These are phyloP conservation scores for Heterotilapia buettikoferi DNA, from an alignment of 2,113 vertebrate species.

Conservation along the genomic window DNA sequence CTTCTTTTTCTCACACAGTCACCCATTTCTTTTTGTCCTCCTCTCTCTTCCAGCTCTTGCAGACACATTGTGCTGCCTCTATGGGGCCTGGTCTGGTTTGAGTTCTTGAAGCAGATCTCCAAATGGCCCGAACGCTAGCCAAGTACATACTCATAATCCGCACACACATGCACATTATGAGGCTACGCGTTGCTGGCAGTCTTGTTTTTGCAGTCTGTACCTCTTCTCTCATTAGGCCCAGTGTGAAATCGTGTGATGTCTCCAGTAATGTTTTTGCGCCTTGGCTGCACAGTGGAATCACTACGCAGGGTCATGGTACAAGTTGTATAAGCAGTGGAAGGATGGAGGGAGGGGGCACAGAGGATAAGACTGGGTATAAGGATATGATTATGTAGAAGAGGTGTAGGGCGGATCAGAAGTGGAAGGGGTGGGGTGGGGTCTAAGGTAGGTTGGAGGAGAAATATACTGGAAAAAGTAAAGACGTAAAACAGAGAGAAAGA, in stretches of 20 bases:
- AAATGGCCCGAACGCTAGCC: constrained; percentile 41
- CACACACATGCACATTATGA: constrained; percentile 27
- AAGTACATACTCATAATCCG: constrained; percentile 42
- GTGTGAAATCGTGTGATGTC: constrained; percentile 56
- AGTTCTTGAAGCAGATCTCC: constrained; percentile 61
- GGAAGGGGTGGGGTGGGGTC: neutral
- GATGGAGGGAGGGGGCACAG: neutral
- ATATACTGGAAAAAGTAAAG: neutral
- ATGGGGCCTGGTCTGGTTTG: constrained; percentile 41
- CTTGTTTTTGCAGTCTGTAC: constrained; percentile 59
- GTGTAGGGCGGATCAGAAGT: neutral
- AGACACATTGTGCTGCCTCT: constrained; percentile 46
- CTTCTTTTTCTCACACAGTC: constrained; percentile 17
- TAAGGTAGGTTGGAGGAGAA: constrained; percentile 22
- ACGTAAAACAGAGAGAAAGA: neutral
- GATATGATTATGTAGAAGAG: constrained; percentile 39
- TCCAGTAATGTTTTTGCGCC: constrained; percentile 57
- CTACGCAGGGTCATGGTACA: constrained; percentile 54
- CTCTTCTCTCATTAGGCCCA: constrained; percentile 49
- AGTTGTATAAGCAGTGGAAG: constrained; percentile 52
- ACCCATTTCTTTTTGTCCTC: neutral
- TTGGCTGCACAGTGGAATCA: constrained; percentile 55
- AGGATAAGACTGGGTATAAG: constrained; percentile 2
- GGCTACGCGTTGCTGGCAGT: constrained; percentile 36
- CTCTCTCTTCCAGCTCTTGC: constrained; percentile 17